These are phyloP conservation scores for Colletes gigas DNA, from an alignment of 1,140 invertebrate species.

Conservation along the genomic window DNA sequence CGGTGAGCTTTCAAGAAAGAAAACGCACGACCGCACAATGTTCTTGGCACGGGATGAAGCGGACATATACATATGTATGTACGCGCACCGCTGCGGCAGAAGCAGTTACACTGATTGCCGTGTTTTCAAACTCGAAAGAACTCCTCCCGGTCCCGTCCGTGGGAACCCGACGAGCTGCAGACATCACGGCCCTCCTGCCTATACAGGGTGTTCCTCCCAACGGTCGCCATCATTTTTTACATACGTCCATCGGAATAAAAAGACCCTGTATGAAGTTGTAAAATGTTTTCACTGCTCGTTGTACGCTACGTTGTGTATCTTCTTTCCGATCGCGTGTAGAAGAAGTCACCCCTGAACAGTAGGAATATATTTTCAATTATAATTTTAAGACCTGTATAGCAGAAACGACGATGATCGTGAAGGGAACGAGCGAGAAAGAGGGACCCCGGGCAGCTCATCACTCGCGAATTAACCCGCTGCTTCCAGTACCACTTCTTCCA, in stretches of 20 bases:
- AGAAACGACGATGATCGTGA: constrained; percentile 34
- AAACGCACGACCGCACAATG: constrained; percentile 21
- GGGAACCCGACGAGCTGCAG: constrained; percentile 73
- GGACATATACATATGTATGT: constrained; percentile 45
- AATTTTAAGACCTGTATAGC: neutral
- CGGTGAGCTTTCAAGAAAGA: constrained; percentile 3
- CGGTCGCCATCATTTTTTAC: too few relatives aligned
- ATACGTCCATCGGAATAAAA: too few relatives aligned
- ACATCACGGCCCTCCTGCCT: constrained; percentile 64
- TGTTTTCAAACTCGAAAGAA: constrained; percentile 78
- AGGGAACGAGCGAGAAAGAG: constrained; percentile 39
- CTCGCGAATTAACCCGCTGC: constrained; percentile 68
- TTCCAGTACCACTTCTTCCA: constrained; percentile 65
- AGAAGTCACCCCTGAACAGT: too few relatives aligned
- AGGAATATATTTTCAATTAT: too few relatives aligned
- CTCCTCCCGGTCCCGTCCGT: constrained; percentile 74
- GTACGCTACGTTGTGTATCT: too few relatives aligned
- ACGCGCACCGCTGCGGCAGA: constrained; percentile 70
- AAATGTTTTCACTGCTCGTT: too few relatives aligned
- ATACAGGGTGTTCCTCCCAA: too few relatives aligned
- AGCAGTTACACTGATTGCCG: constrained; percentile 78
- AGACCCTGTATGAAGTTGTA: too few relatives aligned
- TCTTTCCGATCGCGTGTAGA: too few relatives aligned
- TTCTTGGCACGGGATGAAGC: constrained; percentile 45
- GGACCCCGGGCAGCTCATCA: constrained; percentile 56